Evolutionary conservation across 2,113 vertebrate species (phyloP), one percentile per base, ranked within the genome.

Genomic region (Lates calcarifer): DNA sequence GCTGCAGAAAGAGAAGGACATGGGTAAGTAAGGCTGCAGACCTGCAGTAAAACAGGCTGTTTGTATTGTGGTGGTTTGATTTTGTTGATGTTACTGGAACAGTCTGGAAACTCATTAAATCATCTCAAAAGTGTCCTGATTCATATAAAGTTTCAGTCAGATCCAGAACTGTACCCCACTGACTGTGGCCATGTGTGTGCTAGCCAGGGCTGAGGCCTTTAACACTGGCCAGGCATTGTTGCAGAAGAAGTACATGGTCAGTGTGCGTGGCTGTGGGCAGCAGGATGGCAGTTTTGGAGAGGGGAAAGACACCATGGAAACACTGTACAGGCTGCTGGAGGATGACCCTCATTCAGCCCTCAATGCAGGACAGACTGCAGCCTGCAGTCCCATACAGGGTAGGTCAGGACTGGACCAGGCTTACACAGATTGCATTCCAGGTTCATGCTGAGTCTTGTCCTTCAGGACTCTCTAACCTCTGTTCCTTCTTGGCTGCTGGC

Each of bases 281-380:
- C 72, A 84, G 79, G 91, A 89, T 56, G 77, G 81, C 41, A 67
- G 51, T 55, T 94, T 94, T 93, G 89, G 72, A 70, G 81, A 90
- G 39, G 84, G 83, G 31, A 88, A 87, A 74, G 61, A 56, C 33
- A 28, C 68, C 53, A 47, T 68, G 80, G 90, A 89, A 22, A 12
- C 86, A 6, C 88, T 94, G 80, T 95, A 90, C 91, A 94, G 93
- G 81, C 91, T 94, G 69, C 70, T 94, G 88, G 92, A 95, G 84
- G 87, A 94, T 17, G 92, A 89, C 87, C 89, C 91, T 53, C 74
- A 86, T 28, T 82, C 92, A 51, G 87, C 93, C 51, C 90, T 95
- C 76, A 94, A 93, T 81, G 12, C 82, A 82, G 92, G 91, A 92
- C 86, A 91, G 81, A 95, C 90, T 14, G 93, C 93, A 24, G 45